These are phyloP conservation scores for Volucella bombylans DNA, from an alignment of 2,888 invertebrate species.

Conservation along the genomic window DNA sequence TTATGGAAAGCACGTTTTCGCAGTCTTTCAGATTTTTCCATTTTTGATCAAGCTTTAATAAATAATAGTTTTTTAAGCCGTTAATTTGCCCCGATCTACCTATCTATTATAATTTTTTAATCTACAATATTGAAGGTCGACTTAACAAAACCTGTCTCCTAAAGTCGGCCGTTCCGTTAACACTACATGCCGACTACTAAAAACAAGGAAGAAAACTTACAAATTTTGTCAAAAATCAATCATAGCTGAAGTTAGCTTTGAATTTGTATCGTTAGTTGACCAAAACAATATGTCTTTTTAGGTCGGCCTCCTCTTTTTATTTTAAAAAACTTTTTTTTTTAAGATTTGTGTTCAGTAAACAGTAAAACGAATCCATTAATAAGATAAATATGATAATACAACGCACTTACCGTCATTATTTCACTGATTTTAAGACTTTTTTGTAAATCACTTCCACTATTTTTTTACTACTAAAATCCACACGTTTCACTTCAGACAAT, in stretches of 20 bases:
- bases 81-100: conserved; percentile 2
- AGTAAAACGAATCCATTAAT: no score
- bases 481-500: no score
- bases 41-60: conserved; percentile 2
- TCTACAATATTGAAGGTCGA: conserved; percentile 8
- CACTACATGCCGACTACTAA: conserved; percentile 7
- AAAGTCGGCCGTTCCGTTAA: conserved; percentile 14
- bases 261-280: conserved; percentile 2
- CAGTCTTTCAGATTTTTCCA: no score
- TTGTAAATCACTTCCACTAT: no score
- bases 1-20: conserved; percentile 4
- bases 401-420: no score
- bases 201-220: conserved; percentile 12
- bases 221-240: conserved; percentile 2
- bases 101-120: neutral
- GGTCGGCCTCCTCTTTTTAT: no score
- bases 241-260: conserved; percentile 5
- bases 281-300: no score
- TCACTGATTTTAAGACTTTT: no score
- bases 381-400: no score
- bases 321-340: no score
- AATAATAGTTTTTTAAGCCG: conserved; percentile 5
- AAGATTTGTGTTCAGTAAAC: no score
- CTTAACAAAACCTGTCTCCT: conserved; percentile 7
- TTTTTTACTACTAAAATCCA: no score